phyloP scores from a whole-genome alignment of 2,888 invertebrate species.

The Erpobdella octoculata region DNA sequence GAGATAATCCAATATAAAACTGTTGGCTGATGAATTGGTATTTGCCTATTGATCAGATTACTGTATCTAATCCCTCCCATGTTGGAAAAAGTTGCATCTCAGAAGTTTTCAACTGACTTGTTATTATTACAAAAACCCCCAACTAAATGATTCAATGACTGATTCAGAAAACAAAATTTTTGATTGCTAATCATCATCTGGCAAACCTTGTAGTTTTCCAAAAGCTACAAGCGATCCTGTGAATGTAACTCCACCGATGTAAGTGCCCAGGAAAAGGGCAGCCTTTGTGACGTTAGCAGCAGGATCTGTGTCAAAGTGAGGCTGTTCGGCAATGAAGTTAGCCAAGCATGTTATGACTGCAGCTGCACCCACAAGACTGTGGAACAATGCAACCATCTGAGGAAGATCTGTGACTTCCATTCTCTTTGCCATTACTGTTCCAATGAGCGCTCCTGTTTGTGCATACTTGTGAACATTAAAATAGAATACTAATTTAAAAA shows the following conservation, averaged over 20 bases:
- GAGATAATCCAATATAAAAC: background rate
- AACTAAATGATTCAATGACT: background rate
- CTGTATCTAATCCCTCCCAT: no score
- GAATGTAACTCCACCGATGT: conserved; percentile 81
- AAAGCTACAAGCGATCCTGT: conserved; percentile 80
- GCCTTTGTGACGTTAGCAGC: conserved; percentile 67
- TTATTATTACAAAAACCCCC: background rate
- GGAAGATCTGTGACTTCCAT: conserved; percentile 71
- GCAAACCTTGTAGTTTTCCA: conserved; percentile 69
- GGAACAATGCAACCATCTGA: conserved; percentile 79
- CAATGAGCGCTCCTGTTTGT: conserved; percentile 64
- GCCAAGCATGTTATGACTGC: conserved; percentile 77
- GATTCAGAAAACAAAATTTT: no score
- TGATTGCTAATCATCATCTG: no score
- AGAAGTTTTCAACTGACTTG: background rate
- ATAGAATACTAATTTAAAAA: no score
- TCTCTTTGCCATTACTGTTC: conserved; percentile 69
- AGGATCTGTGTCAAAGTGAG: conserved; percentile 72
- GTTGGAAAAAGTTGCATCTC: background rate
- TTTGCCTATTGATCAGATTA: no score
- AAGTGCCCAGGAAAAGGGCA: conserved; percentile 76
- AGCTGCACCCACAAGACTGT: conserved; percentile 75
- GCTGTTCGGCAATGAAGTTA: conserved; percentile 75
- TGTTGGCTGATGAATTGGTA: background rate
- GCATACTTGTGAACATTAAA: background rate